Evolutionary conservation across 2,888 invertebrate species (phyloP).

Genomic region (Phania funesta): DNA sequence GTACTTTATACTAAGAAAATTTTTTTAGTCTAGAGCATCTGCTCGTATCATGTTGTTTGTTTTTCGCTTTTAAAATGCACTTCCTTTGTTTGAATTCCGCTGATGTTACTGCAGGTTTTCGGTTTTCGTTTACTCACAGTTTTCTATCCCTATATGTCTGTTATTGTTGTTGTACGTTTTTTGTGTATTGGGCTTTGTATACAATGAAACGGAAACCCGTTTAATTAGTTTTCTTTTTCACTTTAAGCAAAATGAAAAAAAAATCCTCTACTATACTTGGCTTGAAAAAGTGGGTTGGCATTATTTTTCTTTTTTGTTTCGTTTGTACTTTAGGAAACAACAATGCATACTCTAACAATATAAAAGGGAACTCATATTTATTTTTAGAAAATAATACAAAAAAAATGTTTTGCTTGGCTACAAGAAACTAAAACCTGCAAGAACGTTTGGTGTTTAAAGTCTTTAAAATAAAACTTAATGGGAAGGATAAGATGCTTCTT

Average conservation of each 20-base stretch:
- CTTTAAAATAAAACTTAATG: too few species aligned
- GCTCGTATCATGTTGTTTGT: conserved; percentile 17
- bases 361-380: too few species aligned
- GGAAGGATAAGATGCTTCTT: too few species aligned
- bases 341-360: conserved; percentile 1
- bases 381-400: too few species aligned
- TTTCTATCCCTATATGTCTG: not conserved
- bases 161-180: conserved; percentile 6
- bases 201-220: conserved; percentile 38
- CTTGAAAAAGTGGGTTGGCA: conserved; percentile 28
- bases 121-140: too few species aligned
- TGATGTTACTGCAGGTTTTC: conserved; percentile 7
- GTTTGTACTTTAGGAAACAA: conserved; percentile 23
- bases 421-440: too few species aligned
- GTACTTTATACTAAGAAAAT: too few species aligned
- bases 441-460: too few species aligned
- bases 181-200: not conserved
- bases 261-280: conserved; percentile 25
- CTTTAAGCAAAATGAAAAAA: not conserved
- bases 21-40: too few species aligned
- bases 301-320: not conserved
- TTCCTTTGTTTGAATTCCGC: conserved; percentile 45
- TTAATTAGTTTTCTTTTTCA: conserved; percentile 49
- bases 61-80: conserved; percentile 31
- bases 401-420: too few species aligned